Evolutionary conservation across 2,797 vertebrate species (phyloP).

Genomic region (Siniperca obscura): DNA sequence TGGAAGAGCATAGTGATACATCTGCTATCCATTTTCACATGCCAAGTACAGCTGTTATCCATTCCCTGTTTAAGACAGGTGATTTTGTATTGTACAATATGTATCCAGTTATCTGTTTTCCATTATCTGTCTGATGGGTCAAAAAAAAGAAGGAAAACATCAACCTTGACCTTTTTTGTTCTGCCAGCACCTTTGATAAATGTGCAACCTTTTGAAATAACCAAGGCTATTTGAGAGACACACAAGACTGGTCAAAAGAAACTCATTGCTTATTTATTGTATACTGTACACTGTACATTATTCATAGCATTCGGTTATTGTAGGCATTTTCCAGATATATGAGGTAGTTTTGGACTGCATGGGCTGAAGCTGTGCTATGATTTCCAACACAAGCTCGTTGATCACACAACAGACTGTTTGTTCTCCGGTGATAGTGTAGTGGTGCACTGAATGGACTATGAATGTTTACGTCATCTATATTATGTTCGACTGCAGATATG

Average conservation of each 20-base stretch:
- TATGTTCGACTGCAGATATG: constrained; percentile 9
- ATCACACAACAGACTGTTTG: constrained; percentile 45
- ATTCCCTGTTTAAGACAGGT: constrained; percentile 27
- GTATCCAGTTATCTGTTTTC: constrained; percentile 39
- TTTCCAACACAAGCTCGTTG: constrained; percentile 50
- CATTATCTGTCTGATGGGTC: constrained; percentile 30
- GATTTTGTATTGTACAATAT: constrained; percentile 36
- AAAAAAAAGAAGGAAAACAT: constrained; percentile 29
- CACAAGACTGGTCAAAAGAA: constrained; percentile 44
- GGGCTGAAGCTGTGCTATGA: constrained; percentile 30
- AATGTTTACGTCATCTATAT: constrained; percentile 14
- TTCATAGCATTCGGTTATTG: constrained; percentile 61
- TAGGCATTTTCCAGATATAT: constrained; percentile 51
- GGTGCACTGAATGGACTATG: constrained; percentile 21
- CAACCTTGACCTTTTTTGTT: constrained; percentile 60
- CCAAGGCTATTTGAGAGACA: constrained; percentile 45
- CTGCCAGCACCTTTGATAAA: constrained; percentile 55
- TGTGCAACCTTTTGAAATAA: constrained; percentile 49
- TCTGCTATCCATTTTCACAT: constrained; percentile 24
- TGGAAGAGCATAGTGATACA: neutral
- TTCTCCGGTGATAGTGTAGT: constrained; percentile 20
- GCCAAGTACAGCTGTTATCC: constrained; percentile 35
- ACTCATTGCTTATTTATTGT: constrained; percentile 68
- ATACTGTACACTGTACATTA: constrained; percentile 57
- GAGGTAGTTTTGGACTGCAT: constrained; percentile 31